phyloP scores from a whole-genome alignment of 2,888 invertebrate species.

The Diploptera punctata region DNA sequence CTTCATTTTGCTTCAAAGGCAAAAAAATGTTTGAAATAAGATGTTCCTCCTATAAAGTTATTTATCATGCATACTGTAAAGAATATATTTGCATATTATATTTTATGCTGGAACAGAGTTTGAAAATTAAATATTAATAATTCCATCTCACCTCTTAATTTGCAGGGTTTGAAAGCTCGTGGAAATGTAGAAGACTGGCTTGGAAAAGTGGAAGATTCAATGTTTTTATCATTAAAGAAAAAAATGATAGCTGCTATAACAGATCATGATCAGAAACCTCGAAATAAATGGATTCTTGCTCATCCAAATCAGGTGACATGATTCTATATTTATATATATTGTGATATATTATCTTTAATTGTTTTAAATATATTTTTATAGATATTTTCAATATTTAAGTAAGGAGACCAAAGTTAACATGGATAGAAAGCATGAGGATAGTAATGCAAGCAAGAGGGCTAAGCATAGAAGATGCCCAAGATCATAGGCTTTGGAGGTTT shows the following conservation, averaged over 20 bases:
- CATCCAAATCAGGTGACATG: conserved; percentile 82
- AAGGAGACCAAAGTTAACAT: no score
- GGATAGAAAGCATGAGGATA: neutral
- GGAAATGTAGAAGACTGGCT: conserved; percentile 95
- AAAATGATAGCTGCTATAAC: conserved; percentile 76
- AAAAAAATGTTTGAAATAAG: no score
- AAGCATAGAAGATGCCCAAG: neutral
- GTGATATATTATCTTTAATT: no score
- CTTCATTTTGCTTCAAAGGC: no score
- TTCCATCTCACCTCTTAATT: conserved; percentile 9
- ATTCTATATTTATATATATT: no score
- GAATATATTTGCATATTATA: no score
- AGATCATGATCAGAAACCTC: conserved; percentile 68
- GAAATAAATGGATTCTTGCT: conserved; percentile 75
- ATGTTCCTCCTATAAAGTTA: no score
- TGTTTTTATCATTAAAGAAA: conserved; percentile 80
- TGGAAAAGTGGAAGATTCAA: conserved; percentile 88
- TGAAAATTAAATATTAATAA: no score
- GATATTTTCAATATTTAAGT: no score
- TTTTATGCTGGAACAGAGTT: no score
- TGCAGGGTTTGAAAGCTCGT: conserved; percentile 77
- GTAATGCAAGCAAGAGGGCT: neutral
- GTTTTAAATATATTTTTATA: no score
- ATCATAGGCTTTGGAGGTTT: neutral
- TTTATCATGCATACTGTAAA: no score